Conservation (phyloP, 2,888 invertebrate genomes). For the Adelognathus sp. region DNA sequence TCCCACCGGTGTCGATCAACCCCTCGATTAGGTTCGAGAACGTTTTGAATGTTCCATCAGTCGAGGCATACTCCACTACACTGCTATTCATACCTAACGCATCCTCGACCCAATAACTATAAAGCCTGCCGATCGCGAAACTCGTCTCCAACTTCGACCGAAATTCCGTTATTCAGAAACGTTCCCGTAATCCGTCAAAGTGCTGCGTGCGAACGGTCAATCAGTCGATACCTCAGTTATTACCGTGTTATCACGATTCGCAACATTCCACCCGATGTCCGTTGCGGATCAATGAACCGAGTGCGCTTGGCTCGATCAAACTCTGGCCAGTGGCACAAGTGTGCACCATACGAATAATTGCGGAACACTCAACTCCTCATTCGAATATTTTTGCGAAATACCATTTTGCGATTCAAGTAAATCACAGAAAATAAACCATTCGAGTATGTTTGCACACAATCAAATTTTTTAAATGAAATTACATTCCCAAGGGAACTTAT, state of each 20-base stretch:
- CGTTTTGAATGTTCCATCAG: constrained; percentile 25
- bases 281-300: not conserved
- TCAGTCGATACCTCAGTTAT: not conserved
- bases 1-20: not conserved
- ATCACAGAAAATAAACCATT: no score
- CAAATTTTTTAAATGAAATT: no score
- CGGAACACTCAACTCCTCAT: not conserved
- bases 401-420: no score
- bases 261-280: not conserved
- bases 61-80: constrained; percentile 38
- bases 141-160: constrained; percentile 1
- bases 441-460: no score
- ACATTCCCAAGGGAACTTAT: no score
- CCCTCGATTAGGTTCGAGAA: constrained; percentile 1
- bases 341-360: not conserved
- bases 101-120: constrained; percentile 66
- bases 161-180: not conserved
- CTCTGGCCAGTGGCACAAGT: not conserved
- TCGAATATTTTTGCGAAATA: no score
- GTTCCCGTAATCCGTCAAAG: not conserved
- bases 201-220: constrained; percentile 5
- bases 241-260: constrained; percentile 19
- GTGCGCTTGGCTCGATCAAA: not conserved
- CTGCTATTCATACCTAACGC: constrained; percentile 49
- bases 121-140: not conserved